Conservation (phyloP, 2,113 vertebrate genomes). For the Coptodon bakossiorum region DNA sequence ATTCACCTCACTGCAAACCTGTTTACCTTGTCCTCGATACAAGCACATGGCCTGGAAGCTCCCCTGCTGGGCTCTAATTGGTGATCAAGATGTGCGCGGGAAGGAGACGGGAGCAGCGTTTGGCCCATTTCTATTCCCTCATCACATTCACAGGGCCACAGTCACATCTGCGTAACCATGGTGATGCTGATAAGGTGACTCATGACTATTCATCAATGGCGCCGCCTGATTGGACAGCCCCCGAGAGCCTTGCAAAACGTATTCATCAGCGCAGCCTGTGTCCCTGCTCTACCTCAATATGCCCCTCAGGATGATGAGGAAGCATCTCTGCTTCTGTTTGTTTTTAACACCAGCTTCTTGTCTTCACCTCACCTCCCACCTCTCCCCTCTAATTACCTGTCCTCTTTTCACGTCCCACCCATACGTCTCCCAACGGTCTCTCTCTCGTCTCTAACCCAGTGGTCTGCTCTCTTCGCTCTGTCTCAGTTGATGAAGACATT, state of each 20-base stretch:
- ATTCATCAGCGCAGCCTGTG: constrained; percentile 50
- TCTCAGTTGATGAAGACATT: constrained; percentile 1
- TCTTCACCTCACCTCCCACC: background rate
- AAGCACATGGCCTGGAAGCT: constrained; percentile 8
- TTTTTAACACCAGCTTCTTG: constrained; percentile 10
- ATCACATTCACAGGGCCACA: constrained; percentile 50
- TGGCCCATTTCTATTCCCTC: constrained; percentile 56
- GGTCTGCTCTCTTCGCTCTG: background rate
- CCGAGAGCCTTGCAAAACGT: constrained; percentile 30
- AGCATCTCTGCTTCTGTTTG: constrained; percentile 25
- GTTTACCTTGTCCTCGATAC: background rate
- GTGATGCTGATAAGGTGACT: constrained; percentile 67
- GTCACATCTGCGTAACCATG: constrained; percentile 68
- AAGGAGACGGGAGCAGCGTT: constrained; percentile 32
- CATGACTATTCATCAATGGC: constrained; percentile 69
- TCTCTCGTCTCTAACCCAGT: background rate
- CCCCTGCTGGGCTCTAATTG: constrained; percentile 48
- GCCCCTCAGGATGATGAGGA: constrained; percentile 17
- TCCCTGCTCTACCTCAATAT: constrained; percentile 41
- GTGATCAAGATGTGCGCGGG: constrained; percentile 57
- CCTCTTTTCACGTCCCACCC: background rate
- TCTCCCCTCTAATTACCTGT: constrained; percentile 22
- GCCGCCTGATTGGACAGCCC: constrained; percentile 58
- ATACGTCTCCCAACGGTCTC: background rate
- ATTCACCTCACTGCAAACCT: background rate